These are phyloP conservation scores for Drosophila recens DNA, from an alignment of 2,888 invertebrate genomes.

Conservation along the genomic window DNA sequence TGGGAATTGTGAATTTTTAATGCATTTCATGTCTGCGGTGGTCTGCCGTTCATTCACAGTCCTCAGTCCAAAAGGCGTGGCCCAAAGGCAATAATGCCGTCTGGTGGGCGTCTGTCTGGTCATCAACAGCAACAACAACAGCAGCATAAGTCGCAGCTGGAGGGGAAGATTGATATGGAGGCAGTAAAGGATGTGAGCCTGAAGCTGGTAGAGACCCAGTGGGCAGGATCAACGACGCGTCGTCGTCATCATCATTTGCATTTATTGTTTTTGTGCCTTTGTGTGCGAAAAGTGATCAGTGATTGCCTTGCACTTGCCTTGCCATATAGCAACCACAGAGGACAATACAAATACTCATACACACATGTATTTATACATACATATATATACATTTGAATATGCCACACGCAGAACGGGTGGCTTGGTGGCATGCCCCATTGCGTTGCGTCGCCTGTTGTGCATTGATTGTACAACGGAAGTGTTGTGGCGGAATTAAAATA, in stretches of 20 bases:
- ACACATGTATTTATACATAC: not conserved
- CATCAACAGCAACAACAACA: constrained; percentile 28
- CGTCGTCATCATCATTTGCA: constrained; percentile 72
- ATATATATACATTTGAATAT: constrained; percentile 32
- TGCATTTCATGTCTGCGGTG: constrained; percentile 74
- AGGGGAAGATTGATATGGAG: constrained; percentile 9
- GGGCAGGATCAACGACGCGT: constrained; percentile 57
- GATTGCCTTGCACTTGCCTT: constrained; percentile 64
- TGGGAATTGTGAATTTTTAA: constrained; percentile 79
- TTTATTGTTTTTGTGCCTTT: constrained; percentile 80
- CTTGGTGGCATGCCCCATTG: constrained; percentile 58
- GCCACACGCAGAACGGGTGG: constrained; percentile 38
- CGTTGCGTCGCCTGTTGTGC: constrained; percentile 58
- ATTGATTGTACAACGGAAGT: constrained; percentile 82
- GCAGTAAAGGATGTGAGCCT: not conserved
- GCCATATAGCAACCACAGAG: constrained; percentile 21
- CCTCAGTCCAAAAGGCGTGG: constrained; percentile 48
- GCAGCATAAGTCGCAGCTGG: constrained; percentile 7
- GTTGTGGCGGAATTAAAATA: constrained; percentile 84
- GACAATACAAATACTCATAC: not conserved
- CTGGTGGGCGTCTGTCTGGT: constrained; percentile 74
- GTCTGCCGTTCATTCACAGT: constrained; percentile 39
- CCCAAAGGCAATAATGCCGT: constrained; percentile 64
- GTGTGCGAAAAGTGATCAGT: constrained; percentile 79
- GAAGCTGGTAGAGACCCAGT: constrained; percentile 4